Base-by-base conservation (phyloP, 2,888 invertebrate genomes). In the Aphidius colemani region DNA sequence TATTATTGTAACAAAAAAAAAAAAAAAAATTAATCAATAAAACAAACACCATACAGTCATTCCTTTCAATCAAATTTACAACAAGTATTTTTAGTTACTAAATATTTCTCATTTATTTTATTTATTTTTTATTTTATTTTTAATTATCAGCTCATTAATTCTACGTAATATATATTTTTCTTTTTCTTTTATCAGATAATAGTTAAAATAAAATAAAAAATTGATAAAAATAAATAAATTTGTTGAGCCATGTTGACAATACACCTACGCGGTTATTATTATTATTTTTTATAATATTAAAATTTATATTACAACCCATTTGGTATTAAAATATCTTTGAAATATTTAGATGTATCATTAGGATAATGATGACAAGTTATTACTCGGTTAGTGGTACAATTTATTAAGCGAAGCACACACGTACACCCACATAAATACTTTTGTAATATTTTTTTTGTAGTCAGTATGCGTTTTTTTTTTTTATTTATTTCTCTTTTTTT, bases 341-440 rank as follows among this genome's bases (percentile, higher is more conserved):
- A 48, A 60, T 70, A 68, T 55, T 61, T 65, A 67, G 61, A 59
- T 66, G 41, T 65, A 67, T 67, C 61, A 65, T 64, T 66, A 70
- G 69, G 67, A 69, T 67, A 69, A 70, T 66, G 70, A 71, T 67
- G 69, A 71, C 53, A 63, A 59, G 30, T 49, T 49, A 66, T 64
- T 70, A 72, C 65, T 69, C 66, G 65, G 71, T 74, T 71, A 73
- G 74, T 74, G 70, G 69, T 65, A 45, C 46, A 61, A 45, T 65
- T 67, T 74, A 75, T 71, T 69, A 79, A 79, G 79, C 80, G 67
- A 78, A 79, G 79, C 79, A 75, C 76, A 71, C 75, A 62, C 68
- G 58, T 67, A 66, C 66, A 75, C 74, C 66, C 71, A 71, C 66
- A 72, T 64, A 18, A 58, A 61, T 61, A 64, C 64, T 30, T 30